A percentile compares a stretch with the other conserved stretches of the same genome.
phyloP scores from a whole-genome alignment of 2,888 invertebrate genomes.

The Alentia gelatinosa region DNA sequence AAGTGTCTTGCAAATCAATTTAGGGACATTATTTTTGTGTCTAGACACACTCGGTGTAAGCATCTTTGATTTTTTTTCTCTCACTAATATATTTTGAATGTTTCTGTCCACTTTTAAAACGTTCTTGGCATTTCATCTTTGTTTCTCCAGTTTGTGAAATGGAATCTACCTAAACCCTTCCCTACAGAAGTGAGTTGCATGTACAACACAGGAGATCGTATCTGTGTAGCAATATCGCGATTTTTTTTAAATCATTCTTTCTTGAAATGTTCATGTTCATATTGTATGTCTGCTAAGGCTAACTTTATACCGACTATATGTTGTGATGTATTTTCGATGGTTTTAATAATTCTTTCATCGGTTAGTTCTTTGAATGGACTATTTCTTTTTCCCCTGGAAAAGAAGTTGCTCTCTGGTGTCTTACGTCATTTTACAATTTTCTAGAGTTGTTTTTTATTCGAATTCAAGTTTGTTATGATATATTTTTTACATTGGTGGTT shows the following conservation, averaged over 20 bases:
- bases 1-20: not conserved
- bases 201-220: not conserved
- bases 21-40: not conserved
- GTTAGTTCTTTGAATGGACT: no score
- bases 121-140: not conserved
- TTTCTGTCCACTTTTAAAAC: not conserved
- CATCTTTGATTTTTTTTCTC: not conserved
- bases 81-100: not conserved
- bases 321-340: no score
- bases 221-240: no score
- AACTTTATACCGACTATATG: no score
- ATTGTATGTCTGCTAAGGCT: not conserved
- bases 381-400: no score
- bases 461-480: no score
- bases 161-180: not conserved
- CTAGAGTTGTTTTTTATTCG: no score
- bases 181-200: conserved; percentile 34
- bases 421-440: no score
- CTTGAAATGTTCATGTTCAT: not conserved
- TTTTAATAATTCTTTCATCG: no score
- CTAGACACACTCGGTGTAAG: not conserved
- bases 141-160: conserved; percentile 38
- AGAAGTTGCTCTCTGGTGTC: no score
- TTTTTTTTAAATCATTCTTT: not conserved
- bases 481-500: no score